Base-by-base conservation (phyloP, 2,888 invertebrate species). In the Zygaena filipendulae region DNA sequence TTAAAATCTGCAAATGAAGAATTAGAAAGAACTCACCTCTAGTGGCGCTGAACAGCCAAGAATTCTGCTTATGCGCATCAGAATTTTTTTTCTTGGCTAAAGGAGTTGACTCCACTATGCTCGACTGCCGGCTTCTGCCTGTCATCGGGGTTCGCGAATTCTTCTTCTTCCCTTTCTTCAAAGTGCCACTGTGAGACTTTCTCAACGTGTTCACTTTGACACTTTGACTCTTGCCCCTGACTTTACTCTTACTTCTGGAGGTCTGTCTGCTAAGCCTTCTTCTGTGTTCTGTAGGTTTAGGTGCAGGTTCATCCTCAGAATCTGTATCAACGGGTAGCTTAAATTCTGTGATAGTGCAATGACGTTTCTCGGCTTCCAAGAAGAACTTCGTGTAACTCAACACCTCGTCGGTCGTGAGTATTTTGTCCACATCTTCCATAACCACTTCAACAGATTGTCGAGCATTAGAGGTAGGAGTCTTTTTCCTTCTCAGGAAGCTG, bases 161-260 rank as follows among this genome's bases (percentile, higher is more conserved):
- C 43, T 79, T 79, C 55, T 79, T 79, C 34, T 79, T 79, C 0
- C 53, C 55, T 30, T 77, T 77, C 43, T 77, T 79, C 31, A 79
- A 47, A 0, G 77, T 79, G 2, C 79, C 79, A 21, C 77, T 77
- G 26, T 79, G 79, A 12, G 72, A 70, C 39, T 79, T 79, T 21
- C 77, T 57, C 9, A 79, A 33, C 0, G 79, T 77, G 27, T 72
- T 77, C 4, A 79, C 62, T 55, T 72, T 77, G 1, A 79, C 52
- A 2, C 66, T 58, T 38, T 77, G 79, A 40, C 77, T 77, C 39
- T 79, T 79, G 1, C 79, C 79, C 38, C 79, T 49, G 2, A 47
- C 71, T 50, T 77, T 79, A 32, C 79, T 79, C 44, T 79, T 79
- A 44, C 74, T 70, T 41, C 79, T 66, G 18, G 79, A 79, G 11